Evolutionary conservation across 2,113 vertebrate genomes (phyloP).

Genomic region (Vulpes ferrilata): DNA sequence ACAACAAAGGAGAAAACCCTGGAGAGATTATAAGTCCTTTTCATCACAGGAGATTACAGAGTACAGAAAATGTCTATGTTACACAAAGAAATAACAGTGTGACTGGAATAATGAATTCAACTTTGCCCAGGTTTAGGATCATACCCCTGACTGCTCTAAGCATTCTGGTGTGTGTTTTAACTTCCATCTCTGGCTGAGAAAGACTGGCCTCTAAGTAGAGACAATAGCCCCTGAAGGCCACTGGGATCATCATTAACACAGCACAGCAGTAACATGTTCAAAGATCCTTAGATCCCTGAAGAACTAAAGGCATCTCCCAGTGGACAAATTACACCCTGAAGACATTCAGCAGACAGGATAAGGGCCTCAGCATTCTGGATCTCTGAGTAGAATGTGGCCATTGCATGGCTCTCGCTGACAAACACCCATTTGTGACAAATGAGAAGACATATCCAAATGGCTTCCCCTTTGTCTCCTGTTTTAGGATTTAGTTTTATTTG

Average conservation of each 20-base stretch:
- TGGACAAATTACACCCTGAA: background rate
- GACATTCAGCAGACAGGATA: background rate
- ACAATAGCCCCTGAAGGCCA: background rate
- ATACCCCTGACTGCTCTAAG: slow-evolving; percentile 13
- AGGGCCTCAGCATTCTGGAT: background rate
- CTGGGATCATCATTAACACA: background rate
- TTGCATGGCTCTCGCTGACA: background rate
- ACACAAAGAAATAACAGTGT: slow-evolving; percentile 75
- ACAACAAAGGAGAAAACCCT: slow-evolving; percentile 63
- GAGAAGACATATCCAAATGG: background rate
- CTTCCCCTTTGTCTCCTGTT: background rate
- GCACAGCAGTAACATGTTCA: background rate
- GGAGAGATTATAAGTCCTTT: slow-evolving; percentile 69
- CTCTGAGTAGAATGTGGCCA: background rate
- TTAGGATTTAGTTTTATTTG: background rate
- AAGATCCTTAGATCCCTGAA: background rate
- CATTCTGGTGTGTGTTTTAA: slow-evolving; percentile 31
- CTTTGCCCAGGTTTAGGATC: slow-evolving; percentile 39
- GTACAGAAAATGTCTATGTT: slow-evolving; percentile 72
- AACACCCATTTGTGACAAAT: background rate
- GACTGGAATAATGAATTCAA: slow-evolving; percentile 66
- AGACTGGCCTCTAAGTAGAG: background rate
- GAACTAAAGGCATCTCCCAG: background rate
- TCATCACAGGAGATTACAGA: slow-evolving; percentile 73
- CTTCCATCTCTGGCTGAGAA: background rate